Evolutionary conservation across 2,113 vertebrate species (phyloP).

Genomic region (Seriola dumerili): DNA sequence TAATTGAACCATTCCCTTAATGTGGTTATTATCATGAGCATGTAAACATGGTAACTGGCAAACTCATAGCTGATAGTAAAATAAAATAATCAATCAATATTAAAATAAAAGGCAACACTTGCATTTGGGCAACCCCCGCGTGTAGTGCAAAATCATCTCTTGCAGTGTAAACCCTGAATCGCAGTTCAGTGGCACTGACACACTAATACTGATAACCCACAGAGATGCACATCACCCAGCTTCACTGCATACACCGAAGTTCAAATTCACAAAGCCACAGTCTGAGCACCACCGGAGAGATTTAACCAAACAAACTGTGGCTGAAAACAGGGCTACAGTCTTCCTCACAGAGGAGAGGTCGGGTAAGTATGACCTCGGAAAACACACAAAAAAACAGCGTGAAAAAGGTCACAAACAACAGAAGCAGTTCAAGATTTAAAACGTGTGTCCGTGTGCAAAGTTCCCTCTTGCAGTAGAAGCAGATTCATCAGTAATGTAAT

Average conservation of each 20-base stretch:
- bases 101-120: slow-evolving; percentile 46
- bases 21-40: not conserved
- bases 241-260: slow-evolving; percentile 44
- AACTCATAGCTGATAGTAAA: not conserved
- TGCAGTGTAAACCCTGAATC: slow-evolving; percentile 51
- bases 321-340: slow-evolving; percentile 29
- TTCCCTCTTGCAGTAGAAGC: slow-evolving; percentile 39
- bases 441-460: slow-evolving; percentile 56
- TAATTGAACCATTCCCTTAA: not conserved
- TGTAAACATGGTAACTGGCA: not conserved
- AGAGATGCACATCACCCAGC: slow-evolving; percentile 49
- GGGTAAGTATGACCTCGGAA: slow-evolving; percentile 21
- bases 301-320: slow-evolving; percentile 18
- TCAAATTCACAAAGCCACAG: slow-evolving; percentile 42
- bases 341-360: slow-evolving; percentile 84
- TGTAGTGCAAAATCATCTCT: slow-evolving; percentile 73
- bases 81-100: slow-evolving; percentile 30
- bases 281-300: slow-evolving; percentile 54
- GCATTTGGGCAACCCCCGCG: slow-evolving; percentile 54
- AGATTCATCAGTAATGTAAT: not conserved
- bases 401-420: slow-evolving; percentile 13
- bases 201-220: slow-evolving; percentile 68
- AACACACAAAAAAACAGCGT: not conserved
- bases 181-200: slow-evolving; percentile 50
- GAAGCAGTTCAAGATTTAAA: slow-evolving; percentile 24